Conservation (phyloP, 2,797 vertebrate species). For the Semotilus atromaculatus region DNA sequence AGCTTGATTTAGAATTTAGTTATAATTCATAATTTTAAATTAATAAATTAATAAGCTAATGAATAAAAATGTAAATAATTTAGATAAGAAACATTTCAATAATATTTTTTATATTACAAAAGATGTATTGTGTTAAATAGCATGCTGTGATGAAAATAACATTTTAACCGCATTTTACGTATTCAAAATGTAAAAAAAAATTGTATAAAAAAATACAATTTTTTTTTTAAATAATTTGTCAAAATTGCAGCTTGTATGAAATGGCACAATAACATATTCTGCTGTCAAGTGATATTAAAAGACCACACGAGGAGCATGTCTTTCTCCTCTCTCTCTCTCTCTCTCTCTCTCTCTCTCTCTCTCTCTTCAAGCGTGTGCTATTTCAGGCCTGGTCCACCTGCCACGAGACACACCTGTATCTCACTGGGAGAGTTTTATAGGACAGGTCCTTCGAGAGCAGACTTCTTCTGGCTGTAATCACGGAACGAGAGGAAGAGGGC, state of each 20-base stretch:
- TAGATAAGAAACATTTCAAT: not conserved
- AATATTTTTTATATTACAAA: not conserved
- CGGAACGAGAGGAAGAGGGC: conserved; percentile 9
- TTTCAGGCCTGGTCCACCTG: conserved; percentile 29
- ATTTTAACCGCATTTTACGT: not conserved
- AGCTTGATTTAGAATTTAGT: not conserved
- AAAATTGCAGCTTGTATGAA: not conserved
- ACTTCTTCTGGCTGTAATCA: conserved; percentile 54
- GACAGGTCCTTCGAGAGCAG: conserved; percentile 24
- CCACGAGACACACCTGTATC: conserved; percentile 14
- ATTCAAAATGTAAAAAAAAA: too few relatives aligned
- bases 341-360: not conserved
- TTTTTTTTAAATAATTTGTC: not conserved
- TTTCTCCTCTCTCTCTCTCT: not conserved
- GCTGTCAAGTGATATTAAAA: not conserved
- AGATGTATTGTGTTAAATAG: not conserved
- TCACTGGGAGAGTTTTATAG: conserved; percentile 18
- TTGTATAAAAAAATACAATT: too few relatives aligned
- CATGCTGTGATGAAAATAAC: not conserved
- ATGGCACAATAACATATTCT: not conserved
- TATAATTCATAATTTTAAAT: not conserved
- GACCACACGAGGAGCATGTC: not conserved
- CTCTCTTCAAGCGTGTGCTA: not conserved
- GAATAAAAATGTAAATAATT: too few relatives aligned
- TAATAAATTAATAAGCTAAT: not conserved